Conservation (phyloP, 2,113 vertebrate species). For the Spea multiplicata region DNA sequence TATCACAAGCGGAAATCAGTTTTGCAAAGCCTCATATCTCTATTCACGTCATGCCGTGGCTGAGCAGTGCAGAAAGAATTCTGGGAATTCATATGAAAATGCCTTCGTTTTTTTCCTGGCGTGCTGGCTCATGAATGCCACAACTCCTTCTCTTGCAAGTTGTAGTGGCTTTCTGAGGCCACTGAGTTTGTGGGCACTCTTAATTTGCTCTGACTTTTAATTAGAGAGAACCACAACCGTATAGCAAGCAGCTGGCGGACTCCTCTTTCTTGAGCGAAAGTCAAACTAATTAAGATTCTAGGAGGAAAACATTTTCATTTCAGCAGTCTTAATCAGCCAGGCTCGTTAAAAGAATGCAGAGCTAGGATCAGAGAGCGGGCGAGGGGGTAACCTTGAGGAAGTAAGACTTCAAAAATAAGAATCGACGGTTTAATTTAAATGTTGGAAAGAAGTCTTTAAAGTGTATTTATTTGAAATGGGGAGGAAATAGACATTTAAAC, state of each 20-base stretch:
- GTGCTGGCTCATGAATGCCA: background rate
- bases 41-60: background rate
- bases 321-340: slow-evolving; percentile 73
- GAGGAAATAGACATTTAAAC: background rate
- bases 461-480: background rate
- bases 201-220: slow-evolving; percentile 74
- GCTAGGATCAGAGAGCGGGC: slow-evolving; percentile 66
- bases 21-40: background rate
- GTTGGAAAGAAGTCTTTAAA: background rate
- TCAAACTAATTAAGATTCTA: slow-evolving; percentile 80
- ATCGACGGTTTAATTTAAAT: slow-evolving; percentile 14
- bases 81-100: background rate
- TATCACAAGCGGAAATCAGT: background rate
- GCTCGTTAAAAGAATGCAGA: slow-evolving; percentile 65
- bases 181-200: slow-evolving; percentile 46
- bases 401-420: slow-evolving; percentile 14
- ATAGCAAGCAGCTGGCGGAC: slow-evolving; percentile 74
- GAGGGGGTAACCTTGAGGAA: slow-evolving; percentile 70
- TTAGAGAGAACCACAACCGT: slow-evolving; percentile 69
- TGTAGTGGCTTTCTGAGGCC: slow-evolving; percentile 26
- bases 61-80: background rate
- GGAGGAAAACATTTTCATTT: slow-evolving; percentile 62
- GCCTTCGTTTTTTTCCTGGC: background rate
- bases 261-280: slow-evolving; percentile 74
- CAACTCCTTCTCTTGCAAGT: background rate